These are phyloP conservation scores for Sprattus sprattus DNA, from an alignment of 2,113 vertebrate genomes.

Conservation along the genomic window DNA sequence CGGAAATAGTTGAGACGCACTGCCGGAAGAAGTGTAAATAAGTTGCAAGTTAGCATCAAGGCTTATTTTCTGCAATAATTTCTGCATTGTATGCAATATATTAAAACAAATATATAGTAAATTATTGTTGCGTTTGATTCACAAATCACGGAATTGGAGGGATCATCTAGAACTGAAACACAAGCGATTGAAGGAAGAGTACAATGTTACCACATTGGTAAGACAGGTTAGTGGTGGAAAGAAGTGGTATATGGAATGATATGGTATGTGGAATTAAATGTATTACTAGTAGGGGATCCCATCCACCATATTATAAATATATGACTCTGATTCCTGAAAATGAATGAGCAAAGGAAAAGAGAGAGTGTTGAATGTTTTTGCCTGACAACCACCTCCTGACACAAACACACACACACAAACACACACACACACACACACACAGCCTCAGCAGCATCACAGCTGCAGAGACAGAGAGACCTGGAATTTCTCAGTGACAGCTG, in stretches of 20 bases:
- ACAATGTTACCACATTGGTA: too few species aligned
- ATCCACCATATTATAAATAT: background rate
- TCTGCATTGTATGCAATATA: too few species aligned
- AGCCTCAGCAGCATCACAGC: background rate
- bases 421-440: background rate
- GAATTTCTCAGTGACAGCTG: slow-evolving; percentile 37
- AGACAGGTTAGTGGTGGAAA: background rate
- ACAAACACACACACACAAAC: background rate
- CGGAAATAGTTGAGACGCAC: too few species aligned
- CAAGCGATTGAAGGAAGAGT: too few species aligned
- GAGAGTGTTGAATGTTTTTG: background rate
- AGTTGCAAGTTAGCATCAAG: too few species aligned
- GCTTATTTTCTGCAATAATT: too few species aligned
- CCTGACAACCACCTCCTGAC: background rate
- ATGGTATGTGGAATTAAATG: background rate
- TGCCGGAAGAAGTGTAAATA: too few species aligned
- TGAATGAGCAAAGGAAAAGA: background rate
- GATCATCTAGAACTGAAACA: too few species aligned
- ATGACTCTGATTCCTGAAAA: background rate
- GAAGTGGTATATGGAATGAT: background rate
- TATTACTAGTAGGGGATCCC: background rate
- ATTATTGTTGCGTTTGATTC: too few species aligned
- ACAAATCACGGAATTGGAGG: too few species aligned
- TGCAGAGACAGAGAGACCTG: slow-evolving; percentile 5
- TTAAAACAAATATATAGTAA: too few species aligned